phyloP scores from a whole-genome alignment of 2,888 invertebrate genomes.

The Sphaeridia pumilis region DNA sequence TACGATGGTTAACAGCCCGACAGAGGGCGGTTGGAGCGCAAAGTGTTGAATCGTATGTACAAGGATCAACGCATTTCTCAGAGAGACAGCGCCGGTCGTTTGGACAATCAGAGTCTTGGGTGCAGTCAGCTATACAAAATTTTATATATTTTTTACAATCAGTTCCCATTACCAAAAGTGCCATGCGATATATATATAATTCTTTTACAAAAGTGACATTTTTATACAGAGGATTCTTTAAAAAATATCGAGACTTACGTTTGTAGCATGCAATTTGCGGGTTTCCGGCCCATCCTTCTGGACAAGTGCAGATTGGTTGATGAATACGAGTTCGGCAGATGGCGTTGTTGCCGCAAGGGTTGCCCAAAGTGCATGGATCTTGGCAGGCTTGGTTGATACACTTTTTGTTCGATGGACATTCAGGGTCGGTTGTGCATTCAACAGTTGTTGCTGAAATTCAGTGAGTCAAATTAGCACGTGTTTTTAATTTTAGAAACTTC shows the following conservation, averaged over 20 bases:
- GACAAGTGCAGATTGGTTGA: slow-evolving; percentile 71
- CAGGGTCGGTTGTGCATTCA: slow-evolving; percentile 40
- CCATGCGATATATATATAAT: no score
- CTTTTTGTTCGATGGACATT: slow-evolving; percentile 64
- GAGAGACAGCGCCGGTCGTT: slow-evolving; percentile 69
- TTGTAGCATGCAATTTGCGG: slow-evolving; percentile 73
- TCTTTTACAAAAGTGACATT: slow-evolving; percentile 1
- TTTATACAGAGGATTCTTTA: slow-evolving; percentile 1
- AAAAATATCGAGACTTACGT: slow-evolving; percentile 49
- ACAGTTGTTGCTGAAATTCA: slow-evolving; percentile 11
- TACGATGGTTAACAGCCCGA: slow-evolving; percentile 58
- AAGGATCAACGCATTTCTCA: slow-evolving; percentile 69
- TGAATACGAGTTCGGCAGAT: slow-evolving; percentile 65
- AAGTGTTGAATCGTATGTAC: slow-evolving; percentile 49
- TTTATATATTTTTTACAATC: no score
- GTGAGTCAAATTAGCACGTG: no score
- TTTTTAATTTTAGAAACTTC: no score
- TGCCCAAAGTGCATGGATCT: slow-evolving; percentile 63
- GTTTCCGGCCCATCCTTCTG: slow-evolving; percentile 74
- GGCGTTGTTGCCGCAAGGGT: slow-evolving; percentile 69
- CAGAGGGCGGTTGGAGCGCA: slow-evolving; percentile 74
- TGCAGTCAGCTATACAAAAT: slow-evolving; percentile 72
- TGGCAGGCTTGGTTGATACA: slow-evolving; percentile 69
- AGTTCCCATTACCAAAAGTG: no score
- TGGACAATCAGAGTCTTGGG: slow-evolving; percentile 65